A percentile compares a stretch with the other conserved stretches of the same genome.
Evolutionary conservation across 2,888 invertebrate genomes (phyloP).

Genomic region (Lamellibrachia columna): DNA sequence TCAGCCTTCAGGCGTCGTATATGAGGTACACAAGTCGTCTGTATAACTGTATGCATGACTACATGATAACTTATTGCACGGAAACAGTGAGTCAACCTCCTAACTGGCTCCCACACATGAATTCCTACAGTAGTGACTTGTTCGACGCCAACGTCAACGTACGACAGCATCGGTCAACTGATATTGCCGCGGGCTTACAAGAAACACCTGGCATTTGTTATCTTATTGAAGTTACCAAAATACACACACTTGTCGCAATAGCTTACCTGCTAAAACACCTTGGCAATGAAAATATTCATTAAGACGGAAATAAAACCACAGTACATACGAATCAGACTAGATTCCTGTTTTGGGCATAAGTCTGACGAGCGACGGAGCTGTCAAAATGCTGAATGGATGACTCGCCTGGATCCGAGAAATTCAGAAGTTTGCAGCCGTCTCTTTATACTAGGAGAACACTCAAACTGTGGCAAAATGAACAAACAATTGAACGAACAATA

Average conservation of each 20-base stretch:
- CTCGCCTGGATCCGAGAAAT: background rate
- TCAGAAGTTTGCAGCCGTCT: background rate
- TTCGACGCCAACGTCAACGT: background rate
- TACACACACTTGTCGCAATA: background rate
- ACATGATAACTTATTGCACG: background rate
- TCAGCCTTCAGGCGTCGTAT: too few relatives aligned
- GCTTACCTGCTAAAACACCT: background rate
- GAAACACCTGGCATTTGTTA: background rate
- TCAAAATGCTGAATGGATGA: background rate
- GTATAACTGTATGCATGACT: background rate
- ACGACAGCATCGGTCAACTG: background rate
- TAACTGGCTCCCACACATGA: background rate
- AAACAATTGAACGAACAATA: background rate
- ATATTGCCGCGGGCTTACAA: background rate
- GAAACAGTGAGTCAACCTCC: background rate
- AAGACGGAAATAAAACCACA: background rate
- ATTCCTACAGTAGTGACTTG: constrained; percentile 3
- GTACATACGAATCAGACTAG: background rate
- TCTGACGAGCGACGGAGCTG: background rate
- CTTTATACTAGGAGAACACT: background rate
- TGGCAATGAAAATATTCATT: background rate
- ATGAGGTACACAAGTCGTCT: too few relatives aligned
- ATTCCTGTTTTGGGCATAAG: constrained; percentile 12
- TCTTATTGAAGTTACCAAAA: background rate
- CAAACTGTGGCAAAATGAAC: background rate